Percentiles rank a stretch among this genome's conserved stretches.
These are phyloP conservation scores for Sipha maydis DNA, from an alignment of 2,888 invertebrate genomes.

Conservation along the genomic window DNA sequence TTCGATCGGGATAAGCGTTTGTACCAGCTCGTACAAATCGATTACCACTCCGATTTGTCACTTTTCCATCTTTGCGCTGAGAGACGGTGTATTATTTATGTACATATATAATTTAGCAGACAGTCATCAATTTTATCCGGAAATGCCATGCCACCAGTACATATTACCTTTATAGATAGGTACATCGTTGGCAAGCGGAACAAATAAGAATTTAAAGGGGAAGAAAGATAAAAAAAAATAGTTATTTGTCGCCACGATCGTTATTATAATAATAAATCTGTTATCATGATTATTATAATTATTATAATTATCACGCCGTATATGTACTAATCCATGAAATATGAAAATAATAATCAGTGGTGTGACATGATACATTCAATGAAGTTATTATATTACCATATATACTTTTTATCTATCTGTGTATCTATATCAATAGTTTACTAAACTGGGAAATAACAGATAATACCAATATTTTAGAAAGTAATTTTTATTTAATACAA, in stretches of 20 bases:
- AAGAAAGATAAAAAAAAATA: neutral
- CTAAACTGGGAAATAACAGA: no score
- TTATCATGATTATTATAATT: no score
- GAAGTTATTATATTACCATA: no score
- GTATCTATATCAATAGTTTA: no score
- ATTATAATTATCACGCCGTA: no score
- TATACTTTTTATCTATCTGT: no score
- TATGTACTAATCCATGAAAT: no score
- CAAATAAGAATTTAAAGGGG: neutral
- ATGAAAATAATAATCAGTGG: no score
- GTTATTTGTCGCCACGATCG: neutral
- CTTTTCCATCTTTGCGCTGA: neutral
- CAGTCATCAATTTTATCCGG: conserved; percentile 28
- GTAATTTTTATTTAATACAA: no score
- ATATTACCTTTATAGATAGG: neutral
- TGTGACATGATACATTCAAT: no score
- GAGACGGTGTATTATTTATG: conserved; percentile 1
- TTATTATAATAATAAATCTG: neutral
- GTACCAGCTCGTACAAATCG: neutral
- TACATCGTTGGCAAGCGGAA: neutral
- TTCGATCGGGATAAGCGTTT: neutral
- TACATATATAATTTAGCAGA: neutral
- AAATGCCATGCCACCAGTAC: neutral
- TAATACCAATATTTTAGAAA: no score
- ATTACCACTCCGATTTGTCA: conserved; percentile 16